These are phyloP conservation scores for Lithobates pipiens DNA, from an alignment of 2,797 vertebrate genomes.

Conservation along the genomic window DNA sequence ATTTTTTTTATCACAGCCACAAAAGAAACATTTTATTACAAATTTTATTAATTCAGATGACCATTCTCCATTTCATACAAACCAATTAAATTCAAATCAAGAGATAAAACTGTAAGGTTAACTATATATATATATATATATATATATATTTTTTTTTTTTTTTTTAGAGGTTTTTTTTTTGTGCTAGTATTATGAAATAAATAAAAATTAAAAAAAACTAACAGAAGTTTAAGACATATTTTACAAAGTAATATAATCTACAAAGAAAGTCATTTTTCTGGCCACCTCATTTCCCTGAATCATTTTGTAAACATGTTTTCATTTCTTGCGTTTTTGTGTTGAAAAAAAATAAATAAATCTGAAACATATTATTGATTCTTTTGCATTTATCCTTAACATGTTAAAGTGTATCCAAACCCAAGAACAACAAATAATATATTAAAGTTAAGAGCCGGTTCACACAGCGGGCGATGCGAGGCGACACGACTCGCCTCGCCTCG, in stretches of 20 bases:
- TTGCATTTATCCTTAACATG: too few species aligned
- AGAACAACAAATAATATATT: too few species aligned
- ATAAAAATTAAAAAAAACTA: not conserved
- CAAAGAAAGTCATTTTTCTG: not conserved
- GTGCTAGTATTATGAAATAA: slow-evolving; percentile 13
- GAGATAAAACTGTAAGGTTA: slow-evolving; percentile 36
- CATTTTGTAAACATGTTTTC: slow-evolving; percentile 29
- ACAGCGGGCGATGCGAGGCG: too few species aligned
- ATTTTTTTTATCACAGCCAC: not conserved
- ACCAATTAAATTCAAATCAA: slow-evolving; percentile 34
- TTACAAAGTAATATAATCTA: not conserved
- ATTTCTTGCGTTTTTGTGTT: too few species aligned
- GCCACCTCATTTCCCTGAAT: slow-evolving; percentile 8
- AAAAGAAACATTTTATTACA: not conserved
- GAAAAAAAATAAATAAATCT: too few species aligned
- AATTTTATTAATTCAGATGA: slow-evolving; percentile 23
- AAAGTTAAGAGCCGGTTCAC: too few species aligned
- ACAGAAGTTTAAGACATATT: not conserved
- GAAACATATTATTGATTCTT: too few species aligned
- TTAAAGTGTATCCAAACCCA: too few species aligned
- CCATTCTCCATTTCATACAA: slow-evolving; percentile 30
- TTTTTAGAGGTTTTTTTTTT: slow-evolving; percentile 23
- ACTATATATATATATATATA: slow-evolving; percentile 49
- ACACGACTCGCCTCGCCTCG: too few species aligned
- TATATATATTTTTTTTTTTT: slow-evolving; percentile 46